These are phyloP conservation scores for Orthosia incerta DNA, from an alignment of 2,888 invertebrate genomes.

Conservation along the genomic window DNA sequence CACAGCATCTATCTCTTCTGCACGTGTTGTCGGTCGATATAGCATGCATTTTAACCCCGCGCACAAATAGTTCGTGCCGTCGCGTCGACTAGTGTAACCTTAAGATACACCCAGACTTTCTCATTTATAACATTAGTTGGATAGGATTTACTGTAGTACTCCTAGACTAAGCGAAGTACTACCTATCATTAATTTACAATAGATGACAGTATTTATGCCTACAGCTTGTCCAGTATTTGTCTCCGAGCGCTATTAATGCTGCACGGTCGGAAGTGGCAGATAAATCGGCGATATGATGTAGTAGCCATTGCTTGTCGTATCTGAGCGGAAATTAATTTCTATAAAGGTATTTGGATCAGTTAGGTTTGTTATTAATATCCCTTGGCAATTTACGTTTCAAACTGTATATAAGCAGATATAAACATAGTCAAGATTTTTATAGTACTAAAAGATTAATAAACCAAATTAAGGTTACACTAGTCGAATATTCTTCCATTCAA, in stretches of 20 bases:
- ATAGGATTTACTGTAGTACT: background rate
- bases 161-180: background rate
- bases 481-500: no score
- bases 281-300: conserved; percentile 34
- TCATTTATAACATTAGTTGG: background rate
- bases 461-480: no score
- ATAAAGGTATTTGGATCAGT: conserved; percentile 30
- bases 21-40: no score
- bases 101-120: background rate
- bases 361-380: conserved; percentile 35
- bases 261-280: conserved; percentile 42
- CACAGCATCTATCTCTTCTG: no score
- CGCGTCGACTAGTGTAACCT: no score
- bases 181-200: conserved; percentile 25
- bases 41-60: no score
- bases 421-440: no score
- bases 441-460: no score
- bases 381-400: conserved; percentile 2
- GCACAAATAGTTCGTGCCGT: no score
- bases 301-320: conserved; percentile 23
- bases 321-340: conserved; percentile 47
- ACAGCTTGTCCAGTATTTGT: conserved; percentile 30
- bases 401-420: no score
- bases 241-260: conserved; percentile 26
- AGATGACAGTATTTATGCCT: conserved; percentile 34